Base-by-base conservation (phyloP, 2,113 vertebrate species). In the Labeo rohita region DNA sequence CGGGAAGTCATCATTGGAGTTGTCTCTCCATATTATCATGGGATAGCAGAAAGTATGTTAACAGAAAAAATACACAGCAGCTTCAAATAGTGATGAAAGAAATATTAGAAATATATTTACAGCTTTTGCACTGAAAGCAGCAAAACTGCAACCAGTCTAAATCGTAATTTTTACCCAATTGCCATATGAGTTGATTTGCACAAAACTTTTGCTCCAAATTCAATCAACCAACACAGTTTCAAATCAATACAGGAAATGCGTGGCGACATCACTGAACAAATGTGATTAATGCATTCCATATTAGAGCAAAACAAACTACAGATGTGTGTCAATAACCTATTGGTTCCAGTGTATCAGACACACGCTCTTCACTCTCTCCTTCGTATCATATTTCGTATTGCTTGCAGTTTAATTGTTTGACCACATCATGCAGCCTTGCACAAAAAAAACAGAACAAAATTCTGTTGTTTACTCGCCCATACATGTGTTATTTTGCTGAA, bases 271-370 rank as follows among this genome's bases (percentile, higher is more conserved):
- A 75, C 45, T 75, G 72, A 75, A 75, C 12, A 50, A 49, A 28
- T n/a, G 2, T 75, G 73, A 75, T 75, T 28, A 50, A 50, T 50
- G n/a, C 45, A 50, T 75, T 47, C 45, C 73, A 75, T 75, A 15
- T 75, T 50, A n/a, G 50, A 28, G 43, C 45, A 75, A 75, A 75
- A 75, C 43, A 75, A 47, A 23, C 45, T 47, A 75, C 73, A 75
- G 73, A 75, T 50, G 45, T 75, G n/a, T 50, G n/a, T 75, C 73
- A 75, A 73, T 47, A 73, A n/a, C n/a, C 45, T 49, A 28, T 28
- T 28, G 73, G 73, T 75, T 75, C 45, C 73, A 75, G 73, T 75
- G 45, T 75, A 75, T 50, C 73, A 75, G 45, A 23, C 45, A 23
- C 43, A 15, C 23, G 8, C 28, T 34, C 63, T 66, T 66, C 23